Evolutionary conservation across 30 jellyfish, hydroid and myxozoan species (phyloP).

Genomic region (Hydractinia echinata): DNA sequence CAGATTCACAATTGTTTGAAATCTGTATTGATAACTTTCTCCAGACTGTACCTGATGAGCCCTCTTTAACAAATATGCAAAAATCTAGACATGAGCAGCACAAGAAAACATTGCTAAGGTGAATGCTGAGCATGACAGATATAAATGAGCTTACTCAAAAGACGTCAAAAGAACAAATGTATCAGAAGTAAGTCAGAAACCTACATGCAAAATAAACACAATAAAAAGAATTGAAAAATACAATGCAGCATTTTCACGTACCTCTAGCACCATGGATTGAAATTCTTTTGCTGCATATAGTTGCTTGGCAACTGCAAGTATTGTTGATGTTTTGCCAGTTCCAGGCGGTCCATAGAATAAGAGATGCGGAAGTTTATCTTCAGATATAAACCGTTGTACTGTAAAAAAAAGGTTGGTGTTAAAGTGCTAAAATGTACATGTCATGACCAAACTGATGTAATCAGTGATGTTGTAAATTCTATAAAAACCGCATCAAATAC

Average conservation of each 20-base stretch:
- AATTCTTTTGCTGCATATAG: conserved; percentile 76
- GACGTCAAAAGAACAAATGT: no score
- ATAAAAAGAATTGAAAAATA: no score
- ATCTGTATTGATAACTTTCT: no score
- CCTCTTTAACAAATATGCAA: no score
- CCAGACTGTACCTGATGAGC: no score
- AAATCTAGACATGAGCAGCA: no score
- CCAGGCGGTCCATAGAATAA: conserved; percentile 99
- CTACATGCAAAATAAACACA: no score
- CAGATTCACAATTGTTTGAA: no score
- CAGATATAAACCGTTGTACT: conserved; percentile 80
- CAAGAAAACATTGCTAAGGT: no score
- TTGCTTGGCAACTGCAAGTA: conserved; percentile 89
- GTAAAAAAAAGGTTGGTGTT: neutral
- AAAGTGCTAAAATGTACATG: neutral
- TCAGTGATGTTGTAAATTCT: neutral
- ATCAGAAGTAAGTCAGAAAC: no score
- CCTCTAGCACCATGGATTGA: conserved; percentile 97
- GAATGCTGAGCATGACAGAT: no score
- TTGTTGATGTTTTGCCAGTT: conserved; percentile 98
- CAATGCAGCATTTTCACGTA: neutral
- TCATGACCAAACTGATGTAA: neutral
- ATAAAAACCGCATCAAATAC: neutral
- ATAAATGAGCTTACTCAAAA: no score
- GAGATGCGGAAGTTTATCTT: conserved; percentile 91